Evolutionary conservation across 2,888 invertebrate genomes (phyloP).

Genomic region (Strigamia transsilvanica): DNA sequence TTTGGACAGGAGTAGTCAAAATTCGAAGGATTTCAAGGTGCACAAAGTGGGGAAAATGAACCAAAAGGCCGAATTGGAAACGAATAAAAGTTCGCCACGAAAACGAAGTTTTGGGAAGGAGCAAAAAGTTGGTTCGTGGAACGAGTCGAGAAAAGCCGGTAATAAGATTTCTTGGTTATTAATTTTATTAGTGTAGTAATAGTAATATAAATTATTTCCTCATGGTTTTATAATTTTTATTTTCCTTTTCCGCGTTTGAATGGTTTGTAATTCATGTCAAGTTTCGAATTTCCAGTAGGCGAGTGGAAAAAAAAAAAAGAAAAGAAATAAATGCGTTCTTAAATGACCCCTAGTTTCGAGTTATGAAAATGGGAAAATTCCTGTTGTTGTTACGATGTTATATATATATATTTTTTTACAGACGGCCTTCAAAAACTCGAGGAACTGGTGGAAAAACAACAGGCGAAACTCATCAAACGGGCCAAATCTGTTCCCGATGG

Average conservation of each 20-base stretch:
- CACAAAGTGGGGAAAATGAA: background rate
- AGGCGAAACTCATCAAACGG: background rate
- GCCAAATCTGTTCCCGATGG: background rate
- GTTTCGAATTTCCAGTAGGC: background rate
- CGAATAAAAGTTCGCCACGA: background rate
- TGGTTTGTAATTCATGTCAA: background rate
- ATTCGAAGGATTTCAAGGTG: background rate
- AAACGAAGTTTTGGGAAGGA: background rate
- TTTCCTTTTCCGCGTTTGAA: background rate
- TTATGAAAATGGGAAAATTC: background rate
- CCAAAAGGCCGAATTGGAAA: background rate
- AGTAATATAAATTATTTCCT: conserved; percentile 4
- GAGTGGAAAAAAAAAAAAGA: background rate
- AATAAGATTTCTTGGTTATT: background rate
- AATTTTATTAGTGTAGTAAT: background rate
- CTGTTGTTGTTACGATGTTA: background rate
- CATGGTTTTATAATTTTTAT: background rate
- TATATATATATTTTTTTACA: background rate
- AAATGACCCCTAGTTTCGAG: background rate
- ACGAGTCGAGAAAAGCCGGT: conserved; percentile 1
- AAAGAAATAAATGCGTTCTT: background rate
- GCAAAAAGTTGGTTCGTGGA: background rate
- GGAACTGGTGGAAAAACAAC: conserved; percentile 42
- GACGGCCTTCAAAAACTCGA: conserved; percentile 34
- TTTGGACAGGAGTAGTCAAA: background rate